Evolutionary conservation across 2,113 vertebrate species (phyloP).

Genomic region (Hemibagrus wyckioides): DNA sequence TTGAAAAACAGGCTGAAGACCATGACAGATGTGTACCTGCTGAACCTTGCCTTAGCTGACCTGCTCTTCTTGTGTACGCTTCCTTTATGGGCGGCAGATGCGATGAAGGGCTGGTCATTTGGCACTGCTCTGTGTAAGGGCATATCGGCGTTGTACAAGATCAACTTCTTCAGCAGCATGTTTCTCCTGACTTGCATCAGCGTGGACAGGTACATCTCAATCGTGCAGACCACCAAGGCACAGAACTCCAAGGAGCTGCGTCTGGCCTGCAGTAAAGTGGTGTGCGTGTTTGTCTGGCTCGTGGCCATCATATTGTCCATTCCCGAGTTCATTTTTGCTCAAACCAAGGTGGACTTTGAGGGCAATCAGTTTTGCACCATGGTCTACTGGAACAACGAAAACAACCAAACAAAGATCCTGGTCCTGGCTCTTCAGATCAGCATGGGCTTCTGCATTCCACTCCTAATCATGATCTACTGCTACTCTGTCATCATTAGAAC

Average conservation of each 20-base stretch:
- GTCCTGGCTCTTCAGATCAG: conserved; percentile 77
- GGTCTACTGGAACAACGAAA: conserved; percentile 62
- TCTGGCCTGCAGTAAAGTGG: conserved; percentile 72
- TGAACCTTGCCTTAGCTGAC: conserved; percentile 84
- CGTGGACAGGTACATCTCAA: conserved; percentile 82
- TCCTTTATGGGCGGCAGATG: conserved; percentile 85
- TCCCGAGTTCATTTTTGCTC: conserved; percentile 81
- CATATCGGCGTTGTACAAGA: conserved; percentile 79
- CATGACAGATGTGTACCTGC: conserved; percentile 80
- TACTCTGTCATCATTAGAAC: conserved; percentile 79
- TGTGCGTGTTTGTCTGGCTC: conserved; percentile 77
- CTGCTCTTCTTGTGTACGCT: conserved; percentile 84
- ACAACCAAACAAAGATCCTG: conserved; percentile 64
- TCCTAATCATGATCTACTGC: conserved; percentile 82
- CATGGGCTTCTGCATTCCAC: conserved; percentile 83
- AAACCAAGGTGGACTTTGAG: fast-evolving
- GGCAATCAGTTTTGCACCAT: conserved; percentile 66
- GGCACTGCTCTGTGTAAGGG: conserved; percentile 76
- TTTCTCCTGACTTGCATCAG: conserved; percentile 87
- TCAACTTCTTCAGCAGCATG: conserved; percentile 86
- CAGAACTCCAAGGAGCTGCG: conserved; percentile 69
- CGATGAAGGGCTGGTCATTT: conserved; percentile 75
- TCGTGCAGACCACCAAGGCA: conserved; percentile 74
- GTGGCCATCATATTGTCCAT: conserved; percentile 68
- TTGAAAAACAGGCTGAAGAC: conserved; percentile 77